These are phyloP conservation scores for Pinctada fucata DNA, from an alignment of 2,888 invertebrate species.

Conservation along the genomic window DNA sequence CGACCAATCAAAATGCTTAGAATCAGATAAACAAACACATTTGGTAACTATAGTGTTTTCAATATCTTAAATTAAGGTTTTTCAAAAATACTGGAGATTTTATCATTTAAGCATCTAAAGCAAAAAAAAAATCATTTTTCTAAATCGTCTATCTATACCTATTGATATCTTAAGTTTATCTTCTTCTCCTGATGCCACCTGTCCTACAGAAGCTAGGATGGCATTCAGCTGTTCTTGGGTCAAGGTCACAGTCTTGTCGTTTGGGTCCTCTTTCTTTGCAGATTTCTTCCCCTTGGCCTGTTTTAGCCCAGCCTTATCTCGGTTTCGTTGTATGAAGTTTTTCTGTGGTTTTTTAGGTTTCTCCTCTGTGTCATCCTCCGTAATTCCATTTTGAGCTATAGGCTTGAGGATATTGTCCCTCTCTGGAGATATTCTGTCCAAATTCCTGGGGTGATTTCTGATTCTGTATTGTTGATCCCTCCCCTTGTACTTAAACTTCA, in stretches of 20 bases:
- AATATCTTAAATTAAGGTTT: too few relatives aligned
- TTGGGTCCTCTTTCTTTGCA: conserved; percentile 34
- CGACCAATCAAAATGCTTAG: too few relatives aligned
- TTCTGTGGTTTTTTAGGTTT: conserved; percentile 60
- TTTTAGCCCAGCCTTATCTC: conserved; percentile 42
- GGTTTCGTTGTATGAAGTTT: conserved; percentile 64
- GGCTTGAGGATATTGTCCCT: conserved; percentile 36
- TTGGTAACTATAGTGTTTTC: too few relatives aligned
- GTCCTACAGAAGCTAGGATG: conserved; percentile 67
- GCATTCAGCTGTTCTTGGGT: conserved; percentile 71
- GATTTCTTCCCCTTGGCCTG: conserved; percentile 22
- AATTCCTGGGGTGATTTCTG: conserved; percentile 48
- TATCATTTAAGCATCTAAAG: too few relatives aligned
- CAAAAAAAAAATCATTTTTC: too few relatives aligned
- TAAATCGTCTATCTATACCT: conserved; percentile 45
- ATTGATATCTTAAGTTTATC: conserved; percentile 65
- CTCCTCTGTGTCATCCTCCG: conserved; percentile 47
- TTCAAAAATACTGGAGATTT: too few relatives aligned
- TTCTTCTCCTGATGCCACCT: conserved; percentile 60
- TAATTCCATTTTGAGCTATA: conserved; percentile 10
- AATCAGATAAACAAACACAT: too few relatives aligned
- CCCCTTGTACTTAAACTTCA: conserved; percentile 64
- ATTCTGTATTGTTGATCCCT: conserved; percentile 59
- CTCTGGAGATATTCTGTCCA: conserved; percentile 47
- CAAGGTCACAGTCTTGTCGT: conserved; percentile 61